Base-by-base conservation (phyloP, 2,113 vertebrate genomes). In the Typhlomys cinereus region DNA sequence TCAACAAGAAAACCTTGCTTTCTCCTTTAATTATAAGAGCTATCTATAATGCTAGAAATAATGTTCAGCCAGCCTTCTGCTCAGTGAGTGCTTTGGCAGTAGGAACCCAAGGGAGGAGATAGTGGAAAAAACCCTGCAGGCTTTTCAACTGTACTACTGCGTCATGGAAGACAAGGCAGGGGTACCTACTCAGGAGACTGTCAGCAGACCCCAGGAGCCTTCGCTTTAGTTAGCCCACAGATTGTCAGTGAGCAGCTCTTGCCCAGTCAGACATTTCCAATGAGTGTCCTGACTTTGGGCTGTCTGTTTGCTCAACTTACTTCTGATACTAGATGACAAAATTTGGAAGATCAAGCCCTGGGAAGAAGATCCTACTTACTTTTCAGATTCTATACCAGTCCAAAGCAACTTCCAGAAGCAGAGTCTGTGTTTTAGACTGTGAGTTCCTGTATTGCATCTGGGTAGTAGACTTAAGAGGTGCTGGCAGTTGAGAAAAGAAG, bases 91-190 rank as follows among this genome's bases (percentile, higher is more conserved):
- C 83, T 96, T 96, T 96, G 95, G 93, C 93, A 97, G 96, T 62
- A 84, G 95, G 61, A 94, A 95, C 0, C 0, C 92, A 8, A 93
- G 96, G 95, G 93, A 97, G 70, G 94, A 96, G 80, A 92, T 95
- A 95, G 94, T 88, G 94, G 96, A 97, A 98, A 97, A 97, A 96
- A 73, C 94, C 97, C 96, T 96, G 0, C 31, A 97, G 96, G 95
- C 50, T 0, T 92, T 95, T 93, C 83, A 83, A 71, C 92, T 62
- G 54, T 89, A 88, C 91, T 92, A 82, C 94, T 97, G 85, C 52
- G 1, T 96, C 96, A 96, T 73, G 90, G 94, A 97, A 97, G 98
- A 94, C 62, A 79, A 93, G 89, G 61, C 89, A 88, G 81, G n/a
- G n/a, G 91, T 62, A 0, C 50, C 75, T 90, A 92, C n/a, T 8